Base-by-base conservation (phyloP, 2,113 vertebrate genomes). In the Pleuronectes platessa region DNA sequence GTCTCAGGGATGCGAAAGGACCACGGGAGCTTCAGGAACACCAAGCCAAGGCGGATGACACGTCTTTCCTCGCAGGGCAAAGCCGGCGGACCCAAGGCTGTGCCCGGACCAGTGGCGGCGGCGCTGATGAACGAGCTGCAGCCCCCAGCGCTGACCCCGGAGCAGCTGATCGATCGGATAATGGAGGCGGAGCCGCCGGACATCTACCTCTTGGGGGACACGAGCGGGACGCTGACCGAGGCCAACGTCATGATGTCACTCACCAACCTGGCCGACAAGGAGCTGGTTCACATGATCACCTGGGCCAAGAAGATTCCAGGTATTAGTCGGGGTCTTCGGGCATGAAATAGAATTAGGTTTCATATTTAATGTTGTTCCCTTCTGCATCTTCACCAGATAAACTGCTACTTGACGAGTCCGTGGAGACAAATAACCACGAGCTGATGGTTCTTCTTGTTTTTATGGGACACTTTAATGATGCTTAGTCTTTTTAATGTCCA, bases 301-400 rank as follows among this genome's bases (percentile, higher is more conserved):
- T 99, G 98, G 98, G 98, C 98, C 88, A 99, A 99, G 92, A 99
- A 99, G 87, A 97, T 99, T 49, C 98, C 98, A 15, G 98, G 98
- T 91, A 12, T 23, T 69, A 73, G 54, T 24, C 51, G 6, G 20
- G 17, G 49, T 6, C 18, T 31, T 31, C 31, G 31, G 31, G 31
- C 31, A 31, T 31, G 6, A 31, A 31, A 31, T 31, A 31, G 31
- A 31, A 31, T 31, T 31, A 31, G 7, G 31, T 7, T 31, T 31
- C 31, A 31, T 31, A 7, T 31, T 45, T 45, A 1, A 45, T 15
- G 14, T 45, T 15, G 13, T 45, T 45, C 40, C 12, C 40, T 13
- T 13, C 40, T 42, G 40, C 11, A 42, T 12, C 10, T 42, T 42
- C 40, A 42, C 11, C 40, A 45, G 2, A 15, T 3, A 45, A 49